phyloP scores from a whole-genome alignment of 2,113 vertebrate genomes.

The Lathamus discolor region DNA sequence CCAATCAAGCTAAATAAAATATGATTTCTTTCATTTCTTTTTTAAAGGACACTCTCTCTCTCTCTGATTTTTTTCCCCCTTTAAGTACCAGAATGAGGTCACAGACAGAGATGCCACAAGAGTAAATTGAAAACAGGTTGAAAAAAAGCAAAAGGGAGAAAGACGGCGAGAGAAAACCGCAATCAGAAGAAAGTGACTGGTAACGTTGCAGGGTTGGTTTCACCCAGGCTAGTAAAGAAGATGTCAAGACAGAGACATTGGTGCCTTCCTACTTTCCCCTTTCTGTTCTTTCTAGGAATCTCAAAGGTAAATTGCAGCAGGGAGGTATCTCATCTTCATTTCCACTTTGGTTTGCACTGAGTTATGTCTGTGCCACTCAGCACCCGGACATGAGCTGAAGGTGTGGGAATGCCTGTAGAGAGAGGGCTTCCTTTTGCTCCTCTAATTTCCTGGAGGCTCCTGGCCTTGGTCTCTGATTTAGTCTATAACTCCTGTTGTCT shows the following conservation, averaged over 20 bases:
- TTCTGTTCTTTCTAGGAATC: constrained; percentile 48
- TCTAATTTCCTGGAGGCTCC: neutral
- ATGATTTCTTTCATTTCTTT: constrained; percentile 66
- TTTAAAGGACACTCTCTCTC: constrained; percentile 45
- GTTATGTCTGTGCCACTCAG: neutral
- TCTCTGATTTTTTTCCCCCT: neutral
- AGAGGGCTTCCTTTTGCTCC: neutral
- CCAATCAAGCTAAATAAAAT: constrained; percentile 63
- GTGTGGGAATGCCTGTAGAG: neutral
- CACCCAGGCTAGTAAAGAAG: constrained; percentile 24
- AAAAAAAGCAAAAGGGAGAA: constrained; percentile 61
- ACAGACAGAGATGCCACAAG: constrained; percentile 72
- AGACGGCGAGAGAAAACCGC: constrained; percentile 31
- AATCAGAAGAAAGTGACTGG: constrained; percentile 40
- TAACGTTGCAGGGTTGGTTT: neutral
- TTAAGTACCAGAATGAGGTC: constrained; percentile 74
- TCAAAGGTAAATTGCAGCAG: neutral
- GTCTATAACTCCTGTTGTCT: neutral
- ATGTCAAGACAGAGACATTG: neutral
- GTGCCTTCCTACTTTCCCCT: neutral
- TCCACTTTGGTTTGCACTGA: neutral
- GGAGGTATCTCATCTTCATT: neutral
- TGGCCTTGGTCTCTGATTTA: neutral
- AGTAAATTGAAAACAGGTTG: constrained; percentile 80
- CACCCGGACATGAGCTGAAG: neutral